These are phyloP conservation scores for Drosophila niveifrons DNA, from an alignment of 2,888 invertebrate genomes.

Conservation along the genomic window DNA sequence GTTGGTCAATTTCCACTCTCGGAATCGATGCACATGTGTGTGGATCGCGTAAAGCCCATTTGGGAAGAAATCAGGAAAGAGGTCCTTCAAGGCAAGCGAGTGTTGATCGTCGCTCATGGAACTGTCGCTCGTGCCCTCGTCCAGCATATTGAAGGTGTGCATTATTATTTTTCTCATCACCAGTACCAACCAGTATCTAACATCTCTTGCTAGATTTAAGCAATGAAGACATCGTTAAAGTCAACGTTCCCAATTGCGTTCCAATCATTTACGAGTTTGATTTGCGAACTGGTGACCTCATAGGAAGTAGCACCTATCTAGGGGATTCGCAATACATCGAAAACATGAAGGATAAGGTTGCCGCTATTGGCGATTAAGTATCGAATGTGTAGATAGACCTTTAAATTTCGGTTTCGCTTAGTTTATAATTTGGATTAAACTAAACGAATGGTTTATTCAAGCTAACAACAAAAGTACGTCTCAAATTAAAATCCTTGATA, in stretches of 20 bases:
- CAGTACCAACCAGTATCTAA: background rate
- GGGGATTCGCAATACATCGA: slow-evolving; percentile 92
- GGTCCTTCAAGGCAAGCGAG: slow-evolving; percentile 90
- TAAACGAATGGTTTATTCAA: no score
- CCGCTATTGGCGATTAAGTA: slow-evolving; percentile 90
- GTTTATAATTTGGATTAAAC: no score
- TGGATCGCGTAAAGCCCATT: slow-evolving; percentile 93
- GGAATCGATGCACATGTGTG: slow-evolving; percentile 93
- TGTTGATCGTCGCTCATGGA: slow-evolving; percentile 94
- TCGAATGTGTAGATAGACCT: background rate
- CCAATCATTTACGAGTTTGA: slow-evolving; percentile 92
- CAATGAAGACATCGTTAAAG: slow-evolving; percentile 90
- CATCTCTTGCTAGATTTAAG: slow-evolving; percentile 86
- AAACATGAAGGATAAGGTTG: slow-evolving; percentile 91
- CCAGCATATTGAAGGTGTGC: slow-evolving; percentile 91
- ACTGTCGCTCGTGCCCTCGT: slow-evolving; percentile 94
- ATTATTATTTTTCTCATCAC: background rate
- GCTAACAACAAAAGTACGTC: background rate
- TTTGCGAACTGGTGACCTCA: slow-evolving; percentile 88
- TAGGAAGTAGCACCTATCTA: slow-evolving; percentile 90
- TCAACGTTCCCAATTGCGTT: slow-evolving; percentile 93
- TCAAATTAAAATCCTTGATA: background rate
- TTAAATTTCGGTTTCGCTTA: background rate
- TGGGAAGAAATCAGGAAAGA: slow-evolving; percentile 89
- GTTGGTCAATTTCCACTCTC: slow-evolving; percentile 92